phyloP scores from a whole-genome alignment of 2,113 vertebrate genomes.

The Macrotis lagotis region DNA sequence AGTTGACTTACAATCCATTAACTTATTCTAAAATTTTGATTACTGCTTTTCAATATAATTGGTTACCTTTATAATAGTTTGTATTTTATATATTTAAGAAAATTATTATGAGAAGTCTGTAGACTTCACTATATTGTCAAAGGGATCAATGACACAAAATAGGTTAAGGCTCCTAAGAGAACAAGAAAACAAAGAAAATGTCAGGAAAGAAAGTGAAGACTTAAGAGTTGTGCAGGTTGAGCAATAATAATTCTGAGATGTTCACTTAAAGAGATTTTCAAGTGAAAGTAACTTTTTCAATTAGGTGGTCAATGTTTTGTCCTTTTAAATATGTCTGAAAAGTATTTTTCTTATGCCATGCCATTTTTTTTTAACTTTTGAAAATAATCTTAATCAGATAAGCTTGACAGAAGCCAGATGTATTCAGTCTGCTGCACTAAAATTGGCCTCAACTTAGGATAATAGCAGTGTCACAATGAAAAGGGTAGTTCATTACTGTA shows the following conservation, averaged over 20 bases:
- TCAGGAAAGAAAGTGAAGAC: background rate
- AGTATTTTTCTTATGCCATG: slow-evolving; percentile 13
- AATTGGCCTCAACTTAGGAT: slow-evolving; percentile 22
- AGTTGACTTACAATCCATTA: background rate
- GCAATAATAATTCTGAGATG: slow-evolving; percentile 27
- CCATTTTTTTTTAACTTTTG: slow-evolving; percentile 46
- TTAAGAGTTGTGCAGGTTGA: background rate
- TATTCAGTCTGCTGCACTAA: slow-evolving; percentile 35
- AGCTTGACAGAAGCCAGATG: slow-evolving; percentile 36
- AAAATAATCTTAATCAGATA: slow-evolving; percentile 57
- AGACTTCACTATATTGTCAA: background rate
- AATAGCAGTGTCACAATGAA: slow-evolving; percentile 42
- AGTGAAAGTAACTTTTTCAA: background rate
- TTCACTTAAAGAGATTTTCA: background rate
- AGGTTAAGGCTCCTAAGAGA: background rate
- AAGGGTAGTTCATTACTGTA: slow-evolving; percentile 12
- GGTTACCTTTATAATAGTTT: background rate
- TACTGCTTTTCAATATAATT: background rate
- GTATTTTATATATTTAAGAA: slow-evolving; percentile 18
- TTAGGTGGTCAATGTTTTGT: slow-evolving; percentile 33
- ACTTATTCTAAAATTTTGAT: background rate
- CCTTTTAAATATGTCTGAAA: slow-evolving; percentile 48
- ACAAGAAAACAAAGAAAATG: background rate
- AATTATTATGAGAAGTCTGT: background rate
- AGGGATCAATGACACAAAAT: background rate